Evolutionary conservation across 2,888 invertebrate species (phyloP).

Genomic region (Heliconius cydno): DNA sequence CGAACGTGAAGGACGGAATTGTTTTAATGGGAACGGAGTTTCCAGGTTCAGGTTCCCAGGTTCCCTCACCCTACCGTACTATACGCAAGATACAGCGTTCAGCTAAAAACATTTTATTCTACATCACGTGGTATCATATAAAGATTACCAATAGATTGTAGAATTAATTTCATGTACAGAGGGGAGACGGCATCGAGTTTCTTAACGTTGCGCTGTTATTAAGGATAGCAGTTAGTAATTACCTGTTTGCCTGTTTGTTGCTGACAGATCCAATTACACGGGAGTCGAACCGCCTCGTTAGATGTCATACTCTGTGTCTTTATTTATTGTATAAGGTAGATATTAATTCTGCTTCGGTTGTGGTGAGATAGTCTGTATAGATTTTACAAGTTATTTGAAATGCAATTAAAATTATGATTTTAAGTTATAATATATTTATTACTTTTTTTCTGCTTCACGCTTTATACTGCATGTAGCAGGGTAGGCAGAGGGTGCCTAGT

Average conservation of each 20-base stretch:
- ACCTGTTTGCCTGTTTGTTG: slow-evolving; percentile 78
- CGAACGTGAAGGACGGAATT: no score
- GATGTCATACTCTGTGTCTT: slow-evolving; percentile 61
- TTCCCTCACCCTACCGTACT: no score
- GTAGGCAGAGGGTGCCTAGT: not conserved
- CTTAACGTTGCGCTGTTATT: slow-evolving; percentile 64
- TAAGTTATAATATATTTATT: not conserved
- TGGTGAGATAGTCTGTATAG: not conserved
- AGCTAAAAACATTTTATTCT: no score
- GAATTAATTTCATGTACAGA: slow-evolving; percentile 16
- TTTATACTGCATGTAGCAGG: not conserved
- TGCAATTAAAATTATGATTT: not conserved
- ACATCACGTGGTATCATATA: not conserved
- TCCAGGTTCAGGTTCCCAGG: no score
- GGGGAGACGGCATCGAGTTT: slow-evolving; percentile 61
- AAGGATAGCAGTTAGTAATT: slow-evolving; percentile 74
- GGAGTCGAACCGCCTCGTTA: slow-evolving; percentile 67
- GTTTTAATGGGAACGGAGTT: no score
- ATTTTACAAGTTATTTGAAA: not conserved
- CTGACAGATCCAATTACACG: slow-evolving; percentile 81
- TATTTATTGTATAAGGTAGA: slow-evolving; percentile 23
- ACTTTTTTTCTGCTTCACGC: not conserved
- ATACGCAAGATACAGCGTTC: no score
- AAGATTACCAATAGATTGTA: slow-evolving; percentile 5
- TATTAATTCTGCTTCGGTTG: not conserved